phyloP scores from a whole-genome alignment of 2,113 vertebrate genomes.

The Mesoclemmys tuberculata region DNA sequence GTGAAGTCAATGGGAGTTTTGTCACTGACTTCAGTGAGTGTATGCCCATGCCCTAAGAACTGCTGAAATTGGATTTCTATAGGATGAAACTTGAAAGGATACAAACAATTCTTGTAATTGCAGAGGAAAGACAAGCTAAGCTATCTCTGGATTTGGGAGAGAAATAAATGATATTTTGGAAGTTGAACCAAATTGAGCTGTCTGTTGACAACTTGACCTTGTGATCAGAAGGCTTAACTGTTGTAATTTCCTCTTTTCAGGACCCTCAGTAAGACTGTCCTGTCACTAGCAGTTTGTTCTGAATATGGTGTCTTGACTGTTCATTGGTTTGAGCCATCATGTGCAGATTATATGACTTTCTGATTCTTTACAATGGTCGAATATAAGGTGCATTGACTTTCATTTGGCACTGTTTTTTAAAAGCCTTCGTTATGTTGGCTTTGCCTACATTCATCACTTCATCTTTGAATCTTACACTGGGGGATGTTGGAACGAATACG shows the following conservation, averaged over 20 bases:
- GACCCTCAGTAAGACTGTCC: not conserved
- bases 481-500: not conserved
- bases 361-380: not conserved
- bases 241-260: not conserved
- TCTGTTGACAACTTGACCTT: conserved; percentile 5
- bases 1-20: fast-evolving
- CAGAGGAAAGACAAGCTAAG: not conserved
- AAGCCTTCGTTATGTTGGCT: not conserved
- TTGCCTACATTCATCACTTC: not conserved
- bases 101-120: not conserved
- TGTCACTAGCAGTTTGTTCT: not conserved
- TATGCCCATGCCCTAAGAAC: not conserved
- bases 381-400: not conserved
- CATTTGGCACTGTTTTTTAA: not conserved
- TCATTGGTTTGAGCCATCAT: not conserved
- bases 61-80: not conserved
- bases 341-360: not conserved
- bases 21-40: not conserved
- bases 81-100: not conserved
- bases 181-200: not conserved
- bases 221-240: not conserved
- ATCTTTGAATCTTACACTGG: not conserved
- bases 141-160: not conserved
- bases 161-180: not conserved
- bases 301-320: not conserved